These are phyloP conservation scores for Spea hammondii DNA, from an alignment of 2,797 vertebrate species.

Conservation along the genomic window DNA sequence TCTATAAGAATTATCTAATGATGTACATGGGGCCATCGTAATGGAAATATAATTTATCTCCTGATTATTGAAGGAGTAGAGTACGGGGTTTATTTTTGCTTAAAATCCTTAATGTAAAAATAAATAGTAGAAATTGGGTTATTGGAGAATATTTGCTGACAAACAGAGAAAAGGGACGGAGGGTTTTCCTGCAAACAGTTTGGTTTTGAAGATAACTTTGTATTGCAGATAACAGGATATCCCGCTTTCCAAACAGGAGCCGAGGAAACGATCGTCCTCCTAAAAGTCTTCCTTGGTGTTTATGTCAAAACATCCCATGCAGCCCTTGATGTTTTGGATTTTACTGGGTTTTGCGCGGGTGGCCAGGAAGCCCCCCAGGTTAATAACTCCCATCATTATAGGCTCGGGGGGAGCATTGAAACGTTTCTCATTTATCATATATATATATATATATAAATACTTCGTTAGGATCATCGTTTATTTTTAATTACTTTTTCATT, in stretches of 20 bases:
- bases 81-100: too few species aligned
- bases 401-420: neutral
- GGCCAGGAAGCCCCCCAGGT: slow-evolving; percentile 51
- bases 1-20: too few species aligned
- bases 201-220: neutral
- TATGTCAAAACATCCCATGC: slow-evolving; percentile 57
- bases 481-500: too few species aligned
- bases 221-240: slow-evolving; percentile 51
- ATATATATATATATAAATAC: too few species aligned
- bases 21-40: too few species aligned
- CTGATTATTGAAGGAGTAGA: too few species aligned
- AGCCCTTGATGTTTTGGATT: slow-evolving; percentile 49
- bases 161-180: slow-evolving; percentile 20
- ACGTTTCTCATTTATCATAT: too few species aligned
- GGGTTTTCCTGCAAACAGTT: slow-evolving; percentile 10
- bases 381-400: slow-evolving; percentile 40
- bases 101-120: too few species aligned
- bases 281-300: slow-evolving; percentile 54
- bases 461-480: too few species aligned
- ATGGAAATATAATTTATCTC: too few species aligned
- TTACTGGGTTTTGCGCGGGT: slow-evolving; percentile 27
- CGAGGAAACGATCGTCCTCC: slow-evolving; percentile 56
- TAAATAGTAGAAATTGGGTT: neutral
- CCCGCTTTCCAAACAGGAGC: slow-evolving; percentile 22
- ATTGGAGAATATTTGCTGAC: slow-evolving; percentile 37